A percentile compares a stretch with the other conserved stretches of the same genome.
Conservation (phyloP, 2,113 vertebrate genomes). For the Haemorhous mexicanus region DNA sequence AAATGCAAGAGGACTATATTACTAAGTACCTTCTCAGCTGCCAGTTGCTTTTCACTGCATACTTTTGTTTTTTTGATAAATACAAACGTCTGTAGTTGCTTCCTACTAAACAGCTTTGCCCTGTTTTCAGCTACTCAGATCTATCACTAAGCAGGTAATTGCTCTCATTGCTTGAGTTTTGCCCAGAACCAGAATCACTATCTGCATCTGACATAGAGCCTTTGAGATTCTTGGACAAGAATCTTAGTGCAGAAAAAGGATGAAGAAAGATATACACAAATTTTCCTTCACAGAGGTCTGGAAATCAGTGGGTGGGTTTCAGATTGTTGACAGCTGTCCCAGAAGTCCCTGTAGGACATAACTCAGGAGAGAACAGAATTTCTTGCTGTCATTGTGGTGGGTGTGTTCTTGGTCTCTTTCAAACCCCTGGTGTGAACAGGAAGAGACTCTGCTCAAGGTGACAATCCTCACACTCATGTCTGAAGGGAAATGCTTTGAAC, state of each 20-base stretch:
- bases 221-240: neutral
- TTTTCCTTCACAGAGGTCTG: neutral
- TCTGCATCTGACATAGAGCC: neutral
- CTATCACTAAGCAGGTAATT: neutral
- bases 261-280: neutral
- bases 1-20: neutral
- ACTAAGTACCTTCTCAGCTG: constrained; percentile 42
- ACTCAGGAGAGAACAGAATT: neutral
- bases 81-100: neutral
- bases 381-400: rapidly evolving
- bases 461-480: neutral
- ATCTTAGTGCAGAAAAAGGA: neutral
- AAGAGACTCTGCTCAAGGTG: neutral
- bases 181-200: neutral
- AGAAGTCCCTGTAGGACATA: neutral
- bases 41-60: neutral
- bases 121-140: neutral
- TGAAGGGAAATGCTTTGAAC: neutral
- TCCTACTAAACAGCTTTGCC: neutral
- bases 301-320: neutral
- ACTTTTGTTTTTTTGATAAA: neutral
- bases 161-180: neutral
- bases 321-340: neutral
- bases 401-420: neutral
- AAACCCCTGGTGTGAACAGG: neutral